phyloP scores from a whole-genome alignment of 2,797 vertebrate genomes.

The Enoplosus armatus region DNA sequence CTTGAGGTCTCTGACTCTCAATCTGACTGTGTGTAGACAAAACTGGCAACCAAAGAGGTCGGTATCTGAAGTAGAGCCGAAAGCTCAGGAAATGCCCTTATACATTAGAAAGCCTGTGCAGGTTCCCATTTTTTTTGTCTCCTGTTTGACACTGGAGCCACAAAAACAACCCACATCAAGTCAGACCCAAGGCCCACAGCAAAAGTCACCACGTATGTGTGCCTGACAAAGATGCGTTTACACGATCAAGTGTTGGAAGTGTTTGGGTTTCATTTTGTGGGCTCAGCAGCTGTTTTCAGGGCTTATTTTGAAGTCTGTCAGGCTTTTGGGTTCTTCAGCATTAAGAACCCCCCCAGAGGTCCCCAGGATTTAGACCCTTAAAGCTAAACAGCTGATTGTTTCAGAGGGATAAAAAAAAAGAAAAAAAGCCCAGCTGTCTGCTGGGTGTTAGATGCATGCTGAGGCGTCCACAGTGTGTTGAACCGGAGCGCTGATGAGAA shows the following conservation, averaged over 20 bases:
- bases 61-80: neutral
- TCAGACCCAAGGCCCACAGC: neutral
- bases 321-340: conserved; percentile 24
- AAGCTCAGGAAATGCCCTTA: neutral
- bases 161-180: neutral
- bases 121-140: neutral
- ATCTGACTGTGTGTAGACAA: neutral
- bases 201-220: neutral
- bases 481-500: neutral
- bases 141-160: neutral
- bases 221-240: neutral
- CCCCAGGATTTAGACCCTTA: conserved; percentile 18
- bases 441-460: conserved; percentile 7
- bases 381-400: conserved; percentile 39
- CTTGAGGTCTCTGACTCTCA: neutral
- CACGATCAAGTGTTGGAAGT: neutral
- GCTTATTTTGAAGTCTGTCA: conserved; percentile 10
- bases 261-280: conserved; percentile 36
- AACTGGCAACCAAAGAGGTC: neutral
- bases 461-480: neutral
- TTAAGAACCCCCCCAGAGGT: conserved; percentile 6
- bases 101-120: neutral
- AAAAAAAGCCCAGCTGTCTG: conserved; percentile 23
- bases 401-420: neutral
- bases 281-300: conserved; percentile 37